These are phyloP conservation scores for Phyto melanocephala DNA, from an alignment of 2,888 invertebrate genomes.

Conservation along the genomic window DNA sequence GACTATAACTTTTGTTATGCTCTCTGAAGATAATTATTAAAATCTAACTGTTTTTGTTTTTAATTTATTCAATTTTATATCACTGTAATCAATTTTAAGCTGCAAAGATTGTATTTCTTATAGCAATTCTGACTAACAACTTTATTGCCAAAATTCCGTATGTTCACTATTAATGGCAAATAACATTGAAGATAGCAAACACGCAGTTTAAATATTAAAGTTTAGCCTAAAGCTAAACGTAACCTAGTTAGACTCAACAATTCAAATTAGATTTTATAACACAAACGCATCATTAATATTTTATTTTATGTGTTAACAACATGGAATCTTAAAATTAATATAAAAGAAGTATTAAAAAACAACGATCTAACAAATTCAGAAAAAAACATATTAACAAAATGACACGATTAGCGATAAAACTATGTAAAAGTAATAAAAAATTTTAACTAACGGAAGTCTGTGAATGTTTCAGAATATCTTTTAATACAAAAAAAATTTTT, in stretches of 20 bases:
- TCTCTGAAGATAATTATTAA: too few relatives aligned
- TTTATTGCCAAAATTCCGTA: background rate
- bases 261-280: background rate
- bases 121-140: background rate
- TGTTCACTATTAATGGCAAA: background rate
- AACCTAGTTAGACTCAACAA: background rate
- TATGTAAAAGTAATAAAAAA: background rate
- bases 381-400: background rate
- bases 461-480: background rate
- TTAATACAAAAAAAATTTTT: background rate
- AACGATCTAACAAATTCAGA: background rate
- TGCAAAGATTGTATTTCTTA: background rate
- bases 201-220: slow-evolving; percentile 16
- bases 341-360: background rate
- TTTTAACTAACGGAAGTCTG: background rate
- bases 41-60: background rate
- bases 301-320: background rate
- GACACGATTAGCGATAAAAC: background rate
- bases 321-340: background rate
- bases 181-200: background rate
- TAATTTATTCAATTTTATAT: background rate
- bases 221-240: background rate
- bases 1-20: too few relatives aligned
- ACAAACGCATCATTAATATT: background rate
- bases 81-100: background rate